These are phyloP conservation scores for Plutella xylostella DNA, from an alignment of 2,888 invertebrate genomes.

Conservation along the genomic window DNA sequence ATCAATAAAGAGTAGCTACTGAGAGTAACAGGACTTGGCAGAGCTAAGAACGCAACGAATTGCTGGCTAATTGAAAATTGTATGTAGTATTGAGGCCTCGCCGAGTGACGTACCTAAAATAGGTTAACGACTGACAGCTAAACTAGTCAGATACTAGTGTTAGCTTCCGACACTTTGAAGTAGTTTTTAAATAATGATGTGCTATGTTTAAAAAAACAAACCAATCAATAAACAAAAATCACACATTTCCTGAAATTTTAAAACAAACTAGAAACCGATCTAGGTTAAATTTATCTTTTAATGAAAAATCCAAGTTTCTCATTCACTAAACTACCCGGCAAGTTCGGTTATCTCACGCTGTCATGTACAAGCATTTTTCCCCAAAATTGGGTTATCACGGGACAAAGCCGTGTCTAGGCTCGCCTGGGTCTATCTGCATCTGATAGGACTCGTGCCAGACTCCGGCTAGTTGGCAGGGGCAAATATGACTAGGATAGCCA, in stretches of 20 bases:
- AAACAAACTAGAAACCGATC: no score
- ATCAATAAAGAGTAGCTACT: conserved; percentile 34
- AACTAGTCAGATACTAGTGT: no score
- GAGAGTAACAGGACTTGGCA: conserved; percentile 1
- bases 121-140: no score
- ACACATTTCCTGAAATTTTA: no score
- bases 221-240: no score
- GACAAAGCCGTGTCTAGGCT: conserved; percentile 2
- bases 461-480: conserved; percentile 36
- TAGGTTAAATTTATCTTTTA: no score
- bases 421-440: conserved; percentile 24
- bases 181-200: no score
- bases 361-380: conserved; percentile 41
- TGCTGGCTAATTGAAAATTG: not conserved
- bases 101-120: no score
- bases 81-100: not conserved
- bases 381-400: conserved; percentile 47
- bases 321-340: no score
- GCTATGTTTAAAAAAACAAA: no score
- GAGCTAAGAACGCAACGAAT: not conserved
- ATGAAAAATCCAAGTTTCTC: no score
- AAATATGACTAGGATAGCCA: conserved; percentile 12
- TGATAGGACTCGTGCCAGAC: conserved; percentile 54
- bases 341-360: conserved; percentile 28
- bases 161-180: no score